Base-by-base conservation (phyloP, 30 jellyfish, hydroid and myxozoan species). In the Cassiopea andromeda region DNA sequence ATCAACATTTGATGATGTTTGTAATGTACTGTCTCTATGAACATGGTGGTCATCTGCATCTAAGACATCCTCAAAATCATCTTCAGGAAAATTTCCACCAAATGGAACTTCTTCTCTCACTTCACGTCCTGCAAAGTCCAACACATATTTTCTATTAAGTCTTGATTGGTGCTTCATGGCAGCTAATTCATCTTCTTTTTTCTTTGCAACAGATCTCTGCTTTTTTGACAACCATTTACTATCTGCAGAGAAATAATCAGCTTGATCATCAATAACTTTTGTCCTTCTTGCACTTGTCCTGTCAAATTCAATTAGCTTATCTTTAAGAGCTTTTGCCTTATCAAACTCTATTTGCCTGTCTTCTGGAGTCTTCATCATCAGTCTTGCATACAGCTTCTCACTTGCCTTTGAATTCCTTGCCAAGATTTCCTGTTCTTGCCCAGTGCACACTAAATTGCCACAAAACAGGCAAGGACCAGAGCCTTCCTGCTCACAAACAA, bases 401-500 rank as follows among this genome's bases (percentile, higher is more conserved):
- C 99, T 92, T 69, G 94, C 93, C 87, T 76, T 96, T 49, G 98
- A 92, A 64, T 96, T 93, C 27, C 98, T 85, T 57, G 95, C 72
- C 8, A 96, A 44, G 48, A 93, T 82, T 54, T 92, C 99, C 72
- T 92, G 97, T 80, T 96, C 99, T 72, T 92, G 98, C 59, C 85
- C 84, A 7, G 98, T 83, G 88, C 99, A 96, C 1, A 96, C 99
- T 1, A 96, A 90, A 69, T 76, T 89, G 15, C 98, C 99, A 93
- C 99, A 97, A 54, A 94, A 93, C 57, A 93, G 87, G 84, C 99
- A 97, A 0, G 99, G 99, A 50, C 99, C 99, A 27, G 99, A 97
- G 13, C 99, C 99, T 75, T 97, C 99, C 48, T 92, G 98, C 14
- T 92, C 98, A 68, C 99, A 97, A 13, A 97, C 99, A n/a, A 97